These are phyloP conservation scores for Drosophila pallidifrons DNA, from an alignment of 1,140 invertebrate genomes.

Conservation along the genomic window DNA sequence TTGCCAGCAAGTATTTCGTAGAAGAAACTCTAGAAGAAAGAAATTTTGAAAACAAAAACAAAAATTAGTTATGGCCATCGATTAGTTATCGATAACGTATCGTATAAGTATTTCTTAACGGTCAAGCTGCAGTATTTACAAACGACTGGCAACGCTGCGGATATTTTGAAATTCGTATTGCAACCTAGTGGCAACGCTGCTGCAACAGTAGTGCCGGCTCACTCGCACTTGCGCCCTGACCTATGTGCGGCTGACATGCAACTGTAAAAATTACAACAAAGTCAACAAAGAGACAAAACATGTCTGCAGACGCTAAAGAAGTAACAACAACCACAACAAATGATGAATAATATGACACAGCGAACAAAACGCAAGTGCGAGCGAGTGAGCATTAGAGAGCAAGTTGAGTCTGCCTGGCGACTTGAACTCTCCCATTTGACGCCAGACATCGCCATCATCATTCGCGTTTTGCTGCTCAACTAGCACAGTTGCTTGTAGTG, in stretches of 20 bases:
- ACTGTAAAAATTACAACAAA: conserved; percentile 43
- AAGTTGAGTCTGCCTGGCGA: conserved; percentile 2
- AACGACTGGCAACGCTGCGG: neutral
- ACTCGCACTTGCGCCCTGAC: conserved; percentile 53
- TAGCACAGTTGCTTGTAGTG: conserved; percentile 48
- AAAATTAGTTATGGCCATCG: neutral
- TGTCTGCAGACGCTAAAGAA: conserved; percentile 19
- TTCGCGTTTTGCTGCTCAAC: conserved; percentile 65
- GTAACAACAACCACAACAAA: conserved; percentile 11
- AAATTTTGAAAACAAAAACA: conserved; percentile 33
- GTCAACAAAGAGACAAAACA: conserved; percentile 32
- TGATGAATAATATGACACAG: conserved; percentile 32
- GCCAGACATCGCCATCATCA: conserved; percentile 18
- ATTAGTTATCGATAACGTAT: conserved; percentile 13
- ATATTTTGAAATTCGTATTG: neutral
- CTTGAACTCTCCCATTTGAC: conserved; percentile 42
- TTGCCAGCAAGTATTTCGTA: conserved; percentile 97
- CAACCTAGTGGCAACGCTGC: conserved; percentile 42
- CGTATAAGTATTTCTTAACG: too few species aligned
- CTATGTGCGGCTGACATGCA: conserved; percentile 35
- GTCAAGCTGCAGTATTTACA: too few species aligned
- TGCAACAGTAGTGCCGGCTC: conserved; percentile 30
- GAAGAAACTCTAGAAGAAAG: conserved; percentile 91
- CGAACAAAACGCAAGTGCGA: conserved; percentile 5
- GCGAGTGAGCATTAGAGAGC: neutral